phyloP scores from a whole-genome alignment of 1,140 invertebrate genomes.

The Lasaia peninsularis region DNA sequence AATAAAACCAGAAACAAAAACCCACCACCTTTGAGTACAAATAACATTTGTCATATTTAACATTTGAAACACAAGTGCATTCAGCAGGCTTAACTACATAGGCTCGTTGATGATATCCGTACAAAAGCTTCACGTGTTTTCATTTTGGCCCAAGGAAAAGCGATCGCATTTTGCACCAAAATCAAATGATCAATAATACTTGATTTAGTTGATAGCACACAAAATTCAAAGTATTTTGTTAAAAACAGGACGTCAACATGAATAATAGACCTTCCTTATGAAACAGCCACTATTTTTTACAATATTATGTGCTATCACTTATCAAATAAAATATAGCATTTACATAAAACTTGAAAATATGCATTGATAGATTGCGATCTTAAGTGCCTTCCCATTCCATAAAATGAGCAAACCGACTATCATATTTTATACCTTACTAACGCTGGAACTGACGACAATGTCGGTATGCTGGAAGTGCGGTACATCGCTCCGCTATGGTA shows the following conservation, averaged over 20 bases:
- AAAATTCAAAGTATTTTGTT: not conserved
- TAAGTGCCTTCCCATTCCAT: slow-evolving; percentile 36
- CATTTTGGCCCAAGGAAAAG: not conserved
- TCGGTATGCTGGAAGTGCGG: slow-evolving; percentile 92
- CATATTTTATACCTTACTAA: slow-evolving; percentile 84
- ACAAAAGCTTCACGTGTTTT: not conserved
- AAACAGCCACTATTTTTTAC: no score
- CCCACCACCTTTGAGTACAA: not conserved
- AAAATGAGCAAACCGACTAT: slow-evolving; percentile 51
- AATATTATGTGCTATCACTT: not conserved
- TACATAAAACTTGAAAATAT: slow-evolving; percentile 7
- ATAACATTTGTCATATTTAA: not conserved
- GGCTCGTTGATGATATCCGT: not conserved
- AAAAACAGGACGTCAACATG: not conserved
- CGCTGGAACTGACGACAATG: slow-evolving; percentile 85
- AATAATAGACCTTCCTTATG: no score
- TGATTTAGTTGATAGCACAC: not conserved
- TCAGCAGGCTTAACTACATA: not conserved
- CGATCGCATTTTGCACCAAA: slow-evolving; percentile 31
- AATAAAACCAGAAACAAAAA: not conserved
- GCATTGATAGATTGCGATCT: slow-evolving; percentile 38
- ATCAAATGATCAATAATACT: not conserved
- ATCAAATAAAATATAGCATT: not conserved
- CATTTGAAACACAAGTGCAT: slow-evolving; percentile 1
- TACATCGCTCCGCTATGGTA: slow-evolving; percentile 83